phyloP scores from a whole-genome alignment of 2,797 vertebrate species.

The Pampus argenteus region DNA sequence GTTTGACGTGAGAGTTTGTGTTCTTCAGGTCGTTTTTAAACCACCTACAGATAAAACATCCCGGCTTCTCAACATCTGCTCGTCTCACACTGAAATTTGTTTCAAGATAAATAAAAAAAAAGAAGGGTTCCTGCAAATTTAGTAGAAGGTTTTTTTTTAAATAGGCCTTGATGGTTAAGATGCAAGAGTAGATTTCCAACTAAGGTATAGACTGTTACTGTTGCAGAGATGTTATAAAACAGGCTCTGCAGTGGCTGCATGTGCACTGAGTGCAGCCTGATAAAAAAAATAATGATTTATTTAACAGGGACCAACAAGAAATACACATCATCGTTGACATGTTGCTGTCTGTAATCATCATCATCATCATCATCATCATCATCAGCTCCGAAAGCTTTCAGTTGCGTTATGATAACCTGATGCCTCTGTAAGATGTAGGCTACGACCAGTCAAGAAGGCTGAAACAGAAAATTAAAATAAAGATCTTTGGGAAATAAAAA shows the following conservation, averaged over 20 bases:
- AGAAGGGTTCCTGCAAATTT: slow-evolving; percentile 2
- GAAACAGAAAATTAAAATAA: slow-evolving; percentile 77
- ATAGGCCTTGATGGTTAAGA: slow-evolving; percentile 2
- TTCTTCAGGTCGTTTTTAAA: slow-evolving; percentile 27
- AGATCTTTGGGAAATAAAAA: slow-evolving; percentile 56
- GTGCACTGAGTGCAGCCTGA: slow-evolving; percentile 43
- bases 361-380: slow-evolving; percentile 40
- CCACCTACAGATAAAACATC: slow-evolving; percentile 60
- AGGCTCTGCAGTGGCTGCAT: slow-evolving; percentile 63
- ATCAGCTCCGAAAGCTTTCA: slow-evolving; percentile 52
- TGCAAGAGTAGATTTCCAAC: slow-evolving; percentile 22
- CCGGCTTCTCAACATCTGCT: slow-evolving; percentile 81
- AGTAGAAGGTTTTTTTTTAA: background rate
- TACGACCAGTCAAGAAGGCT: slow-evolving; percentile 81
- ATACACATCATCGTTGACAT: slow-evolving; percentile 72
- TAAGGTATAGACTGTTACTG: slow-evolving; percentile 16
- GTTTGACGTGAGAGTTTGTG: slow-evolving; percentile 17
- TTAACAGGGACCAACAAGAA: slow-evolving; percentile 57
- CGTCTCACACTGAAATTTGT: slow-evolving; percentile 69
- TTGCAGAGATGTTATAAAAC: slow-evolving; percentile 66
- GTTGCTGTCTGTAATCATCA: slow-evolving; percentile 50
- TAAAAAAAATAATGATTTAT: slow-evolving; percentile 35
- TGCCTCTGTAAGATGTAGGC: slow-evolving; percentile 84
- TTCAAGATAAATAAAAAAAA: slow-evolving; percentile 12
- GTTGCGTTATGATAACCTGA: slow-evolving; percentile 63